A percentile compares a stretch with the other conserved stretches of the same genome.
Conservation (phyloP, 2,797 vertebrate species). For the Platyrinchus mystaceus region DNA sequence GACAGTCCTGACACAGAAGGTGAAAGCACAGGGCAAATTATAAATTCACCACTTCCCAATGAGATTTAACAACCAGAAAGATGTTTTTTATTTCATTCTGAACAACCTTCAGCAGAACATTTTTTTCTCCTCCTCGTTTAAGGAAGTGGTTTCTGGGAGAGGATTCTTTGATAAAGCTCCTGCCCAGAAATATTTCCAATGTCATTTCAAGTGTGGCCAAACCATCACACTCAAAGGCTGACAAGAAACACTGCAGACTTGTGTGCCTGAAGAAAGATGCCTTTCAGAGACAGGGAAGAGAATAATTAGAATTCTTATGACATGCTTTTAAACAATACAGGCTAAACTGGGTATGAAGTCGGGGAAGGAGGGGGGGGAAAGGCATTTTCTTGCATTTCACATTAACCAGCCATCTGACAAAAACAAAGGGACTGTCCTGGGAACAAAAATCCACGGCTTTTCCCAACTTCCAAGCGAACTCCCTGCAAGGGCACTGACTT, state of each 20-base stretch:
- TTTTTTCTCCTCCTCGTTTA: not conserved
- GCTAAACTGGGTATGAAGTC: not conserved
- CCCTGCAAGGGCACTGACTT: not conserved
- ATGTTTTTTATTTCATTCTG: not conserved
- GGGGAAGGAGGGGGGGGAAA: not conserved
- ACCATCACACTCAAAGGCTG: constrained; percentile 19
- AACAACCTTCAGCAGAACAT: not conserved
- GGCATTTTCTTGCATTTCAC: constrained; percentile 7
- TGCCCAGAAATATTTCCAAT: not conserved
- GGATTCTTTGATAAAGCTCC: not conserved
- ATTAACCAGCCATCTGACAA: constrained; percentile 6
- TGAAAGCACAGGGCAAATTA: not conserved
- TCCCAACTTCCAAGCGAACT: not conserved
- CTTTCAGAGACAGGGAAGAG: constrained; percentile 25
- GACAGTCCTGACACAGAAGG: not conserved
- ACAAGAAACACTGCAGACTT: constrained; percentile 13
- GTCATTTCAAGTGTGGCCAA: not conserved
- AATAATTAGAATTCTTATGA: constrained; percentile 52
- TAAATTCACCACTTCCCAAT: fast-evolving
- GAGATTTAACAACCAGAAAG: not conserved
- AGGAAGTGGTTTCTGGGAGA: not conserved
- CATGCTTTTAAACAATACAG: constrained; percentile 33
- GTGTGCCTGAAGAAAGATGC: constrained; percentile 11
- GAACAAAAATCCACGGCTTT: constrained; percentile 12
- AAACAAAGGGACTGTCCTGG: constrained; percentile 28